phyloP scores from a whole-genome alignment of 2,797 vertebrate genomes.

The Pelochelys cantorii region DNA sequence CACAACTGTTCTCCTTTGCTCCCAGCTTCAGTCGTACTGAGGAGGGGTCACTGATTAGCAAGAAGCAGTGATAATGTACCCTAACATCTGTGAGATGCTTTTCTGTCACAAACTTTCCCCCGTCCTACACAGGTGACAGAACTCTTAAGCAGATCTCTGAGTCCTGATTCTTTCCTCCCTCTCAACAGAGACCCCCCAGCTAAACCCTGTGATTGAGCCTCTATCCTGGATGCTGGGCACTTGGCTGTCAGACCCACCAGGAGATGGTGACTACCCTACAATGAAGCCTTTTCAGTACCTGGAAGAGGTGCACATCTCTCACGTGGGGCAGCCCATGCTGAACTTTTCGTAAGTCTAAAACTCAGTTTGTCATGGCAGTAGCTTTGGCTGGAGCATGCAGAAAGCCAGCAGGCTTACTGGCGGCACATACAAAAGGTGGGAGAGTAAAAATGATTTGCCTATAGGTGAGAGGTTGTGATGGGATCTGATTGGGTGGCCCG shows the following conservation, averaged over 20 bases:
- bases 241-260: conserved; percentile 90
- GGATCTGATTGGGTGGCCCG: background rate
- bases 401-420: background rate
- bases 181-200: conserved; percentile 58
- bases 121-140: background rate
- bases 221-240: conserved; percentile 90
- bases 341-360: conserved; percentile 90
- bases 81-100: background rate
- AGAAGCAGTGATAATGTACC: accelerated
- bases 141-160: background rate
- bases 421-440: background rate
- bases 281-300: conserved; percentile 91
- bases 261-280: conserved; percentile 88
- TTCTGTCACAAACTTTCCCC: background rate
- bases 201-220: conserved; percentile 84
- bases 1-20: accelerated
- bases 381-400: background rate
- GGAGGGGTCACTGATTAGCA: background rate
- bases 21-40: background rate
- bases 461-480: accelerated
- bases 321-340: conserved; percentile 94
- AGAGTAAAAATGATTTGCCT: background rate
- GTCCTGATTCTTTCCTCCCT: background rate
- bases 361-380: background rate
- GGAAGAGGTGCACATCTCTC: conserved; percentile 90